Base-by-base conservation (phyloP, 2,888 invertebrate genomes). In the Standfussiana lucernea region DNA sequence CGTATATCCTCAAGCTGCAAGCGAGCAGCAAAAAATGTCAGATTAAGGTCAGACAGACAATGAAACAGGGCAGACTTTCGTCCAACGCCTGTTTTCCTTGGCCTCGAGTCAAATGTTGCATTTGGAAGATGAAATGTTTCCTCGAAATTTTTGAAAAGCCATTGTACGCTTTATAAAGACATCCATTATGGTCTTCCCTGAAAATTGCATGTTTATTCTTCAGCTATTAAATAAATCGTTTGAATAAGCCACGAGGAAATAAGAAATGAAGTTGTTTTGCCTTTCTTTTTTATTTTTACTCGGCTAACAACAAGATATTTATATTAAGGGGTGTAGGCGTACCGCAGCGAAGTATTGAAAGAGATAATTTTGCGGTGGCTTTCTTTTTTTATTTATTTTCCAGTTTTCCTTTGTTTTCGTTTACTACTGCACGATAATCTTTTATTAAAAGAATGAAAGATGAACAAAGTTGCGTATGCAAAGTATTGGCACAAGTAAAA, bases 11-110 rank as follows among this genome's bases (percentile, higher is more conserved):
- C 56, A 72, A 24, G 77, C 89, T 92, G 91, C 91, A 93, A 92
- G 90, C 90, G 89, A 91, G 90, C 91, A 90, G 89, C 90, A 92
- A 93, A 94, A 93, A 94, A 91, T 89, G 89, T 87, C 89, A 83
- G 91, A 94, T 94, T 94, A 94, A 94, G 94, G 94, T 93, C 94
- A 93, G 86, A 90, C 84, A 91, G 90, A 95, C 94, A 94, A 94
- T 94, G 92, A 91, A 87, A 84, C 92, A 86, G 86, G 90, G 89
- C 90, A 89, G 88, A 69, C 84, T 80, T 87, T 90, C 91, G 87
- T 89, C 90, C 90, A 91, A 89, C 89, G 92, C 88, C 92, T 92
- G 92, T 92, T 94, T 93, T 93, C 90, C 90, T 94, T 93, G 91
- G 92, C 91, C 90, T 90, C 88, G 89, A 91, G 89, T 92, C 92